A percentile compares a stretch with the other conserved stretches of the same genome.
phyloP scores from a whole-genome alignment of 1,140 invertebrate genomes.

The Calliopsis andreniformis region DNA sequence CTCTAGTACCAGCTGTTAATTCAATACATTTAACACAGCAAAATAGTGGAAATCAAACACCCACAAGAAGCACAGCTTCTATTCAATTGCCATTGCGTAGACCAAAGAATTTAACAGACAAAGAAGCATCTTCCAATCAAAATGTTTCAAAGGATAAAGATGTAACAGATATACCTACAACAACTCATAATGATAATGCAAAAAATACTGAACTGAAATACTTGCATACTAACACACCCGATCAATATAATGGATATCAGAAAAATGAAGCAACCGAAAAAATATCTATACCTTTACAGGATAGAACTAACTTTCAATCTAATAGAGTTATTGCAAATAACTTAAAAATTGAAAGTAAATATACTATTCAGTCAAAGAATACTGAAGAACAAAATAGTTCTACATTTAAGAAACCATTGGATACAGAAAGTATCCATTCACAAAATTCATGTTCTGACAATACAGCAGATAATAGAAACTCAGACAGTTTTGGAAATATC shows the following conservation, averaged over 20 bases:
- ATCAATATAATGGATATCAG: background rate
- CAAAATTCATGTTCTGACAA: background rate
- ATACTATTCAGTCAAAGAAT: background rate
- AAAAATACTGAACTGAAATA: background rate
- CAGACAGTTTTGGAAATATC: background rate
- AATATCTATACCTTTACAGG: background rate
- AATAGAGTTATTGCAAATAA: background rate
- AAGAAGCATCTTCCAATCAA: background rate
- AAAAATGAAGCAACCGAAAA: background rate
- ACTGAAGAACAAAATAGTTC: too few species aligned
- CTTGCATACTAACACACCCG: background rate
- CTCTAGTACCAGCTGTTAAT: background rate
- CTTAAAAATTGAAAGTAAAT: background rate
- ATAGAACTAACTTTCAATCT: background rate
- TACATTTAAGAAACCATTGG: background rate
- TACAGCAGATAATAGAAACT: background rate
- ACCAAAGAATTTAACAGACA: background rate
- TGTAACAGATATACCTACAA: background rate
- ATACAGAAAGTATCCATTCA: too few species aligned
- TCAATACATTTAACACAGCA: background rate
- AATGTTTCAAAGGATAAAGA: slow-evolving; percentile 4
- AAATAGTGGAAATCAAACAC: background rate
- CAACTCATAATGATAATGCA: background rate
- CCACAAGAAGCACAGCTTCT: background rate
- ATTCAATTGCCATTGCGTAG: slow-evolving; percentile 13